These are phyloP conservation scores for Bucco capensis DNA, from an alignment of 2,113 vertebrate genomes.

Conservation along the genomic window DNA sequence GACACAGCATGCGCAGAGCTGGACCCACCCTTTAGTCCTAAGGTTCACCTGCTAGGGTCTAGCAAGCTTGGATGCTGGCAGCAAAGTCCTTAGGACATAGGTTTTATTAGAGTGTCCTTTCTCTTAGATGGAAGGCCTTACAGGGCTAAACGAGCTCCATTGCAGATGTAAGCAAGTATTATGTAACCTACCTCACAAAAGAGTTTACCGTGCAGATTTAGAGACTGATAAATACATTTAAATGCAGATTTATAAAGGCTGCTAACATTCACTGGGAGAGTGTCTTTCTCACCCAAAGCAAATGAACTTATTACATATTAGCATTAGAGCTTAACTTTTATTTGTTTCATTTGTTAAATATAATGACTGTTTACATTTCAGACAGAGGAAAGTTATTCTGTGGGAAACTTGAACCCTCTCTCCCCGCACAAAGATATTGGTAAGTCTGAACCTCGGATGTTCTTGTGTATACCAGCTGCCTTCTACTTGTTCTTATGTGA, in stretches of 20 bases:
- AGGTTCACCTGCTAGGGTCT: no score
- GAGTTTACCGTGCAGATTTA: background rate
- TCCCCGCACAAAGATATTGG: slow-evolving; percentile 72
- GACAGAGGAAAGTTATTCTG: slow-evolving; percentile 57
- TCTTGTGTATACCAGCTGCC: background rate
- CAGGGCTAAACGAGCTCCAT: no score
- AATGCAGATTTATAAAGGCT: background rate
- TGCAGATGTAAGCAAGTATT: background rate
- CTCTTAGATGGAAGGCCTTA: no score
- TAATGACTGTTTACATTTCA: slow-evolving; percentile 58
- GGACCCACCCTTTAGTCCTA: no score
- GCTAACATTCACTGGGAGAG: background rate
- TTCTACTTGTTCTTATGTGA: background rate
- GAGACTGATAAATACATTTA: background rate
- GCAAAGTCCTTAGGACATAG: no score
- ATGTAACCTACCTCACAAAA: background rate
- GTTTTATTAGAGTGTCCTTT: no score
- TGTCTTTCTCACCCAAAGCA: background rate
- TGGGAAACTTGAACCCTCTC: slow-evolving; percentile 54
- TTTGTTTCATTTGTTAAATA: slow-evolving; percentile 29
- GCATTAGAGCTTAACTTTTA: background rate
- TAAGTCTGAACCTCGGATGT: slow-evolving; percentile 55
- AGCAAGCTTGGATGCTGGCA: no score
- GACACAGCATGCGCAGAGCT: no score
- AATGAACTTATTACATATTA: background rate